Evolutionary conservation across 1,140 invertebrate species (phyloP).

Genomic region (Ceratina japonica): DNA sequence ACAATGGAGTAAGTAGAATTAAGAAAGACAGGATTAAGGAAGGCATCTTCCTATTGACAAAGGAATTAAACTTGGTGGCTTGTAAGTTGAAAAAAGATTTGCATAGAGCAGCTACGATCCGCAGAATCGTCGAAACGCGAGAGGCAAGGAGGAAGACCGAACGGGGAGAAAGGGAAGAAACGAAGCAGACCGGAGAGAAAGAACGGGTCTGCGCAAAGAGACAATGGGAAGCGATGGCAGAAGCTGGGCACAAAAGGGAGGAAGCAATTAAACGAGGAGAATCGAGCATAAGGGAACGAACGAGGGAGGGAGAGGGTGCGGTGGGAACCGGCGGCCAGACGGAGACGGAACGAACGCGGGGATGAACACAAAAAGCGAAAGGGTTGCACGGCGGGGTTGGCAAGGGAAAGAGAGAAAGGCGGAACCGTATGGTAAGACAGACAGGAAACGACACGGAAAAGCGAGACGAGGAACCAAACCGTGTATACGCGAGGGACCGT

Average conservation of each 20-base stretch:
- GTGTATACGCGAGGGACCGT: conserved; percentile 55
- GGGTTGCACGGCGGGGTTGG: neutral
- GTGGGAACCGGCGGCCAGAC: neutral
- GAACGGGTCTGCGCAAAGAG: conserved; percentile 7
- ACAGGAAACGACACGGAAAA: conserved; percentile 49
- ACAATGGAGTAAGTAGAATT: no score
- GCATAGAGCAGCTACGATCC: no score
- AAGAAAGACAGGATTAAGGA: no score
- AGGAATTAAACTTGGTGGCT: no score
- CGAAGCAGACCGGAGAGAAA: neutral
- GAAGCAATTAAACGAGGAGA: conserved; percentile 28
- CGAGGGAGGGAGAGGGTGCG: neutral
- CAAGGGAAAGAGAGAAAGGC: neutral
- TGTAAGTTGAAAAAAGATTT: no score
- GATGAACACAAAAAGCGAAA: no score
- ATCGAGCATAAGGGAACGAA: conserved; percentile 14
- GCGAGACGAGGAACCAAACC: conserved; percentile 25
- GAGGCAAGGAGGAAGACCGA: neutral
- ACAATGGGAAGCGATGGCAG: conserved; percentile 14
- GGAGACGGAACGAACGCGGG: no score
- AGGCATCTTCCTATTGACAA: no score
- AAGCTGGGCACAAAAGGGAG: conserved; percentile 11
- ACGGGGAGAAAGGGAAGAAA: neutral
- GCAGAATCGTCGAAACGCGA: neutral
- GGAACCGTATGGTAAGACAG: neutral